Conservation (phyloP, 1,140 invertebrate species). For the Grapholita molesta region DNA sequence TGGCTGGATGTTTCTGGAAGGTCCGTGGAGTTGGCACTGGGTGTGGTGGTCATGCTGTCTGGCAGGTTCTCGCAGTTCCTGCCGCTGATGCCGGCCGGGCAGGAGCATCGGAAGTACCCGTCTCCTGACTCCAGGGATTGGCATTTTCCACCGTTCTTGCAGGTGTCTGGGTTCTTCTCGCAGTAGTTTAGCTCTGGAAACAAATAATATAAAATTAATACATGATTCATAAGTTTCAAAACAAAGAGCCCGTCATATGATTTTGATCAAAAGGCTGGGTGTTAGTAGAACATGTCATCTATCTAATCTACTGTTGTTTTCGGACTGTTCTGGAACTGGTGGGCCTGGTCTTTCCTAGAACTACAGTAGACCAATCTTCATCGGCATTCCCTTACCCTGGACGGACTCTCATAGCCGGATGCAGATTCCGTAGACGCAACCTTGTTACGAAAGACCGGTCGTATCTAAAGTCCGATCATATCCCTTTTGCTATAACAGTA, state of each 20-base stretch:
- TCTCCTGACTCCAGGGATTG: conserved; percentile 86
- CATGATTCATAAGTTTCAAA: too few relatives aligned
- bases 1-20: too few relatives aligned
- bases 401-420: conserved; percentile 92
- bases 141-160: conserved; percentile 89
- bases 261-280: too few relatives aligned
- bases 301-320: too few relatives aligned
- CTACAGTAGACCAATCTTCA: too few relatives aligned
- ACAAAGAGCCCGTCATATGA: too few relatives aligned
- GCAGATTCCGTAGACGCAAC: conserved; percentile 91
- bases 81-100: conserved; percentile 80
- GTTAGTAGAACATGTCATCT: too few relatives aligned
- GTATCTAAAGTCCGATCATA: too few relatives aligned
- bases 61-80: conserved; percentile 80
- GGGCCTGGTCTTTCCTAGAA: too few relatives aligned
- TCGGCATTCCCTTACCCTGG: too few relatives aligned
- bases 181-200: conserved; percentile 86
- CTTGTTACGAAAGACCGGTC: conserved; percentile 92
- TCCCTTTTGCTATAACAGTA: conserved; percentile 59
- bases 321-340: too few relatives aligned
- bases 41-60: conserved; percentile 54
- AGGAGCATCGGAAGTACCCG: conserved; percentile 85
- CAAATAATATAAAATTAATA: conserved; percentile 15
- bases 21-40: background rate
- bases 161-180: conserved; percentile 83